These are phyloP conservation scores for Proisotoma minuta DNA, from an alignment of 2,888 invertebrate genomes.

Conservation along the genomic window DNA sequence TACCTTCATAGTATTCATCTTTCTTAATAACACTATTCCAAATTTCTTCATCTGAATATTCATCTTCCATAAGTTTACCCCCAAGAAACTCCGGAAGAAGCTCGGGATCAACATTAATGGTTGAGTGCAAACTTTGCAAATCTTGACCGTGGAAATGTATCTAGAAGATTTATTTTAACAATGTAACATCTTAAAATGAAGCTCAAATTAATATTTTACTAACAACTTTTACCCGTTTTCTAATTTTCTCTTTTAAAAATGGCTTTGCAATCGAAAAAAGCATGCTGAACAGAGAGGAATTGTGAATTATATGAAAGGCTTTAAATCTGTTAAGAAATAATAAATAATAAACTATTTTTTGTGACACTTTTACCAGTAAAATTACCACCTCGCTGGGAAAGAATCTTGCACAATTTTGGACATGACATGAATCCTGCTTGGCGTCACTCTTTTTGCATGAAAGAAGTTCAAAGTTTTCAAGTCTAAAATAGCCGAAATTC, in stretches of 20 bases:
- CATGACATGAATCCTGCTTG: too few species aligned
- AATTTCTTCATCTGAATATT: not conserved
- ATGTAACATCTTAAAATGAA: too few species aligned
- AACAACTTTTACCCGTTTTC: slow-evolving; percentile 23
- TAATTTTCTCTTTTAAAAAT: slow-evolving; percentile 27
- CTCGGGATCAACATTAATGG: not conserved
- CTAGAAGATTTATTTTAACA: too few species aligned
- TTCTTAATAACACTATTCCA: not conserved
- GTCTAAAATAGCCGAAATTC: too few species aligned
- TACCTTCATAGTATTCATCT: not conserved
- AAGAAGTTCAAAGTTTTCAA: too few species aligned
- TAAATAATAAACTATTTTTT: too few species aligned
- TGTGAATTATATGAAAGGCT: slow-evolving; percentile 25
- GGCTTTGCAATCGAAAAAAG: slow-evolving; percentile 21
- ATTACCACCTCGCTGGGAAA: too few species aligned
- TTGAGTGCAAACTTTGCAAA: not conserved
- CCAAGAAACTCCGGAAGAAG: slow-evolving; percentile 1
- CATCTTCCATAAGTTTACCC: not conserved
- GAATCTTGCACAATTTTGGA: too few species aligned
- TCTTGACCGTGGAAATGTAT: not conserved
- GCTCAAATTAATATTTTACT: too few species aligned
- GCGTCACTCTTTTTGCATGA: too few species aligned
- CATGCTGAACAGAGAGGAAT: slow-evolving; percentile 23
- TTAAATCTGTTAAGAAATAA: too few species aligned
- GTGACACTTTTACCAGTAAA: too few species aligned